A percentile compares a stretch with the other conserved stretches of the same genome.
Evolutionary conservation across 64 coral and sea anemone species (phyloP).

Genomic region (Stichodactyla mertensii): DNA sequence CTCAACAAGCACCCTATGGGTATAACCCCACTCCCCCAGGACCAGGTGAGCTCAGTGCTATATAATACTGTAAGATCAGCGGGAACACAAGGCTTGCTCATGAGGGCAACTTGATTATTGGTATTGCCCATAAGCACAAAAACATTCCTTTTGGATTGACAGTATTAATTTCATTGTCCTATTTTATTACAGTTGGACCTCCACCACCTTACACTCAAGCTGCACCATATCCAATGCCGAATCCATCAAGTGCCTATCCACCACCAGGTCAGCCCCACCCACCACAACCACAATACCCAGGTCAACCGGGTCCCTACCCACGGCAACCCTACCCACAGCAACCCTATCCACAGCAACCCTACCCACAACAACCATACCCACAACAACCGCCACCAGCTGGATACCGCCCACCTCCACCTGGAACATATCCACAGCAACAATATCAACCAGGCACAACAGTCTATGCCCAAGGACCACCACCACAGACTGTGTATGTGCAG

Average conservation of each 20-base stretch:
- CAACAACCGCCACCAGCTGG: constrained; percentile 44
- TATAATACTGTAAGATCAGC: no score
- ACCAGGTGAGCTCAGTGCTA: background rate
- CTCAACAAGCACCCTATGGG: constrained; percentile 9
- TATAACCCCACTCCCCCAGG: background rate
- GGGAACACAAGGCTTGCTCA: no score
- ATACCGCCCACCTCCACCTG: constrained; percentile 46
- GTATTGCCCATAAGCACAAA: background rate
- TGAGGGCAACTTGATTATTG: background rate
- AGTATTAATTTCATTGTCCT: background rate
- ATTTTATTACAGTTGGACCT: constrained; percentile 36
- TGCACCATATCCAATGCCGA: constrained; percentile 29
- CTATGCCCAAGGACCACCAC: constrained; percentile 47
- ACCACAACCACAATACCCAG: constrained; percentile 35
- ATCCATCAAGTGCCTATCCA: constrained; percentile 9
- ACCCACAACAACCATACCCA: constrained; percentile 53
- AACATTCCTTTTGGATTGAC: no score
- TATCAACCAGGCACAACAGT: constrained; percentile 56
- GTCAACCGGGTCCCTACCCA: background rate
- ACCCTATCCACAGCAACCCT: constrained; percentile 47
- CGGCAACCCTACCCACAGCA: constrained; percentile 45
- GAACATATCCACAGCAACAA: constrained; percentile 60
- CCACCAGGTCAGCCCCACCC: constrained; percentile 55
- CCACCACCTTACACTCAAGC: constrained; percentile 38
- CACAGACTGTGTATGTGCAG: constrained; percentile 90